phyloP scores from a whole-genome alignment of 2,113 vertebrate genomes.

The Danio rerio region DNA sequence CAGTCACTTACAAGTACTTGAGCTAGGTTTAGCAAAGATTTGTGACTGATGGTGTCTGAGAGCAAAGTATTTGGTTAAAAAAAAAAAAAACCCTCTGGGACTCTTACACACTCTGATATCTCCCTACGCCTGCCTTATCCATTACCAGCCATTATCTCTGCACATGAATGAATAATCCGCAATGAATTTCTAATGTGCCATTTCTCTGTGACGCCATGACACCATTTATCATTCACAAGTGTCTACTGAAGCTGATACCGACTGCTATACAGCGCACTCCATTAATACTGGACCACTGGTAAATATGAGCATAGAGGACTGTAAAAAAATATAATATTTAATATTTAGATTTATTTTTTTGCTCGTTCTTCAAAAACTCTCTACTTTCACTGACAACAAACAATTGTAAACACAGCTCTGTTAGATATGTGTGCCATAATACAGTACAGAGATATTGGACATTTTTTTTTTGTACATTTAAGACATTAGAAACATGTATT shows the following conservation, averaged over 20 bases:
- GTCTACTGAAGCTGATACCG: conserved; percentile 48
- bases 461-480: too few relatives aligned
- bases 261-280: not conserved
- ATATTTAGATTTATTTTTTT: too few relatives aligned
- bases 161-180: conserved; percentile 61
- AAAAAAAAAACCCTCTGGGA: conserved; percentile 11
- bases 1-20: not conserved
- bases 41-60: conserved; percentile 31
- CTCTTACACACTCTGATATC: conserved; percentile 40
- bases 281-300: too few relatives aligned
- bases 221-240: conserved; percentile 56
- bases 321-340: too few relatives aligned
- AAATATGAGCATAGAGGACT: too few relatives aligned
- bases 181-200: conserved; percentile 64
- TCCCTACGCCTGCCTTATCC: conserved; percentile 50
- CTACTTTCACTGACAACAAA: too few relatives aligned
- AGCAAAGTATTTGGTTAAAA: not conserved
- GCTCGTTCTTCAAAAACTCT: too few relatives aligned
- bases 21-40: not conserved
- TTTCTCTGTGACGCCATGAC: conserved; percentile 52
- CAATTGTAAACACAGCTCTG: too few relatives aligned
- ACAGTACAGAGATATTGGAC: too few relatives aligned
- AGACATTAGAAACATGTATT: too few relatives aligned
- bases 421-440: too few relatives aligned
- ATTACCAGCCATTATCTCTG: conserved; percentile 63